Percentiles rank a stretch among this genome's conserved stretches.
These are phyloP conservation scores for Sinocyclocheilus rhinocerous DNA, from an alignment of 2,113 vertebrate species.

Conservation along the genomic window DNA sequence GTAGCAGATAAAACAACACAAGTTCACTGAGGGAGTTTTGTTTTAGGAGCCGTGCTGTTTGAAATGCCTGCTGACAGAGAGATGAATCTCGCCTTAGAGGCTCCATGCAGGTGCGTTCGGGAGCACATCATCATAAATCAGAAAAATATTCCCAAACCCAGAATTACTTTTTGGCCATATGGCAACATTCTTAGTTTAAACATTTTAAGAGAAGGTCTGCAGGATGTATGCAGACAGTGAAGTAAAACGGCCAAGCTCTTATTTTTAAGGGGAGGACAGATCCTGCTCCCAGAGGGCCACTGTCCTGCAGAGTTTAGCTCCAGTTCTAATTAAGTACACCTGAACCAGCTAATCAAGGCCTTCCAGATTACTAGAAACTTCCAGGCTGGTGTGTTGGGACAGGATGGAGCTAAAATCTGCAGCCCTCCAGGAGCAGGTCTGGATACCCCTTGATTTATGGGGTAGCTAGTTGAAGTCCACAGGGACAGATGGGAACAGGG, in stretches of 20 bases:
- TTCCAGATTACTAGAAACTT: conserved; percentile 4
- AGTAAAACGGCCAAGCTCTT: neutral
- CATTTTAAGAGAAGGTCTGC: conserved; percentile 9
- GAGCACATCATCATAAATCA: conserved; percentile 63
- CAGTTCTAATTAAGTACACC: neutral
- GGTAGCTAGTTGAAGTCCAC: neutral
- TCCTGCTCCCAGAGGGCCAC: neutral
- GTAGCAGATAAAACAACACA: conserved; percentile 26
- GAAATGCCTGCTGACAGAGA: conserved; percentile 34
- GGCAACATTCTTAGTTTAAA: conserved; percentile 59
- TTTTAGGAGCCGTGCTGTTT: conserved; percentile 17
- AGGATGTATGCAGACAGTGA: conserved; percentile 6
- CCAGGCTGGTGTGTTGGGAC: neutral
- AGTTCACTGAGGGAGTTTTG: conserved; percentile 33
- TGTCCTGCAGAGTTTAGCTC: conserved; percentile 5
- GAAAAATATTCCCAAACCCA: conserved; percentile 50
- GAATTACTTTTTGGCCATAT: conserved; percentile 61
- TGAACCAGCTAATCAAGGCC: neutral
- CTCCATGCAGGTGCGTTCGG: conserved; percentile 52
- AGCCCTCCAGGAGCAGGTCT: neutral
- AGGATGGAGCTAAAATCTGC: conserved; percentile 7
- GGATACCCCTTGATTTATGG: conserved; percentile 18
- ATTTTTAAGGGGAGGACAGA: neutral
- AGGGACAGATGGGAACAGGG: neutral
- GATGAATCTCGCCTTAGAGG: conserved; percentile 51